Evolutionary conservation across 2,888 invertebrate species (phyloP).

Genomic region (Pseudeuparius sepicola): DNA sequence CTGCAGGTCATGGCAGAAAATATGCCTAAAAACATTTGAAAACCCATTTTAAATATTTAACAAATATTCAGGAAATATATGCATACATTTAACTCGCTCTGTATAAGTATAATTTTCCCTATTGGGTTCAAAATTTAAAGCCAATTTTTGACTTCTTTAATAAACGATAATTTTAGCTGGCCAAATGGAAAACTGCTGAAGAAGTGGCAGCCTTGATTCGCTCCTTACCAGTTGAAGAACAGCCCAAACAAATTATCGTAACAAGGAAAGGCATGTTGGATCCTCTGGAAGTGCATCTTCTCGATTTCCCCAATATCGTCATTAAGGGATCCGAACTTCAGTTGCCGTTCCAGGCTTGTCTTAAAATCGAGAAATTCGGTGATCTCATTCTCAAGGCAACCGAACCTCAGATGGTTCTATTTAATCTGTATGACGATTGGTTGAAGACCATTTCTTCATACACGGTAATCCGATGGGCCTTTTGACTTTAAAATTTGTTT

Average conservation of each 20-base stretch:
- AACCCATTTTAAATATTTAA: too few species aligned
- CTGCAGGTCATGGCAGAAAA: too few species aligned
- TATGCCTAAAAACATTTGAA: too few species aligned
- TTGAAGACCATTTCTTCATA: slow-evolving; percentile 98
- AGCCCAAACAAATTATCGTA: slow-evolving; percentile 99
- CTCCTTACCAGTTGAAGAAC: slow-evolving; percentile 97
- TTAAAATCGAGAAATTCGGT: slow-evolving; percentile 99
- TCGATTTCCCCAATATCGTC: slow-evolving; percentile 99
- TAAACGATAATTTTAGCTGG: slow-evolving; percentile 70
- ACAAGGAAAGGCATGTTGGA: slow-evolving; percentile 99
- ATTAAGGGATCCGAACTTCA: slow-evolving; percentile 99
- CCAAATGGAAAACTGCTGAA: slow-evolving; percentile 99
- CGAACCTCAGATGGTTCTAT: slow-evolving; percentile 99
- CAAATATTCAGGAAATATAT: too few species aligned
- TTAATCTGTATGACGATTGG: slow-evolving; percentile 99
- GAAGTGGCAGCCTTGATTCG: slow-evolving; percentile 99
- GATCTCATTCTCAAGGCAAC: slow-evolving; percentile 98
- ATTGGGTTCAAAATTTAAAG: too few species aligned
- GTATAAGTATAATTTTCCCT: too few species aligned
- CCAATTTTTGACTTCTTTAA: too few species aligned
- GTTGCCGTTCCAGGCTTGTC: slow-evolving; percentile 96
- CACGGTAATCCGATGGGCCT: slow-evolving; percentile 61
- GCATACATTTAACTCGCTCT: too few species aligned
- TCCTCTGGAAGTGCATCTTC: slow-evolving; percentile 96
- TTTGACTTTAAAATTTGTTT: too few species aligned